These are phyloP conservation scores for Mus musculus DNA, from an alignment of 2,113 vertebrate species.

Conservation along the genomic window DNA sequence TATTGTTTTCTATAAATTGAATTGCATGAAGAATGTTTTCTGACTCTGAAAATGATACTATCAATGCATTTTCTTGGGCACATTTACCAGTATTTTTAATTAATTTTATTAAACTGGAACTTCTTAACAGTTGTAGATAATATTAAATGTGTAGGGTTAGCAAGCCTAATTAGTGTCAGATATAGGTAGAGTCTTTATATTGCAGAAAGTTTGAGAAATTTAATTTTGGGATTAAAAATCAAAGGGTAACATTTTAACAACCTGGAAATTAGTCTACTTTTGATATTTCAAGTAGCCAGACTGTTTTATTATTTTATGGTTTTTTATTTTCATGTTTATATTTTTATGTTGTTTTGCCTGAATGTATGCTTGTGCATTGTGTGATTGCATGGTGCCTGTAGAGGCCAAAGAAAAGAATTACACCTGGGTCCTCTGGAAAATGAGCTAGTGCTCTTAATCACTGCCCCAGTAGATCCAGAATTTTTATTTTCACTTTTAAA, in stretches of 20 bases:
- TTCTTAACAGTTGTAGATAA: neutral
- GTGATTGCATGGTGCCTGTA: neutral
- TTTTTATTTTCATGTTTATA: too few species aligned
- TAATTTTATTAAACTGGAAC: constrained; percentile 27
- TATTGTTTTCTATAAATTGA: constrained; percentile 41
- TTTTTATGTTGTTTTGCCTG: neutral
- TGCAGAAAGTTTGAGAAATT: constrained; percentile 52
- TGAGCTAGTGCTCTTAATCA: neutral
- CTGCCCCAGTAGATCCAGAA: neutral
- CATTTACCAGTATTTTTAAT: constrained; percentile 53
- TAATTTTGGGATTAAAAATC: constrained; percentile 38
- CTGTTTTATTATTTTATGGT: constrained; percentile 29
- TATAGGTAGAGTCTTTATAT: neutral
- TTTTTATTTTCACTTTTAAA: constrained; percentile 61
- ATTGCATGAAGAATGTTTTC: constrained; percentile 33
- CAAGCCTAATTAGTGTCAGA: constrained; percentile 36
- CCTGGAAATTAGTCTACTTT: constrained; percentile 1
- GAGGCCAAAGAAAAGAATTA: neutral
- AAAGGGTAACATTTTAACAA: constrained; percentile 42
- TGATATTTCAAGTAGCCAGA: neutral
- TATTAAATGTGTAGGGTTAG: constrained; percentile 43
- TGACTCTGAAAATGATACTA: neutral
- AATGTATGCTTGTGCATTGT: neutral
- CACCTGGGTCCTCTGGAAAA: neutral
- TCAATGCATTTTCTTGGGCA: neutral